Evolutionary conservation across 1,140 invertebrate genomes (phyloP), one percentile per base, ranked within the genome.

Genomic region (Cardiocondyla obscurior): DNA sequence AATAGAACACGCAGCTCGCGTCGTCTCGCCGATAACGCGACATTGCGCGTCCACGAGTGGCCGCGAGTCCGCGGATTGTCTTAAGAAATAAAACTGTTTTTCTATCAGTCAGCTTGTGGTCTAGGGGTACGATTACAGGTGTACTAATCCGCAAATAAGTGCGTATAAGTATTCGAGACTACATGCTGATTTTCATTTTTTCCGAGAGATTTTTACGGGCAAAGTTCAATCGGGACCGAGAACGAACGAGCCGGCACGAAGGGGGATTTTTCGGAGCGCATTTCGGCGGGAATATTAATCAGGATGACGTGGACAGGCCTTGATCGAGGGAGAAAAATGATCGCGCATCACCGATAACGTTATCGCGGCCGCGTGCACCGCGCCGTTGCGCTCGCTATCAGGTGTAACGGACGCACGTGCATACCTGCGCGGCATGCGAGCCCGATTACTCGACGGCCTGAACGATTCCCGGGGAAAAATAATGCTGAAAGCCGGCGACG

Each of bases 101-200:
- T 87, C 82, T 72, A 91, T 84, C 83, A 93, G 90, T 93, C 91
- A 93, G 93, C 88, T 58, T 92, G 91, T 93, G 88, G 92, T 93
- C 92, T 94, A 92, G 89, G 92, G 90, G 89, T 93, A 93, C 92
- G 82, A 90, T 86, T 87, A 44, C 82, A 36, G 12, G 57, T 39
- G 16, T 76, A 76, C 28, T 64, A 22, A 76, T 62, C 72, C 12
- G 44, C 12, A 22, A 36, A 81, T 64, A 62, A 76, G 77, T 53
- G 69, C 8, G 57, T 42, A 5, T 42, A 16, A 42, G 87, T 93
- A 93, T 93, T 93, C 92, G 92, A 94, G 92, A 94, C 92, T 93
- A 81, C 92, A 92, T 88, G 92, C 90, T 93, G 92, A 93, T 91
- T 93, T 93, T 93, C 90, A 89, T 92, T 93, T 93, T 94, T 93